Conservation (phyloP, 2,888 invertebrate genomes). For the Drosophila setosimentum region DNA sequence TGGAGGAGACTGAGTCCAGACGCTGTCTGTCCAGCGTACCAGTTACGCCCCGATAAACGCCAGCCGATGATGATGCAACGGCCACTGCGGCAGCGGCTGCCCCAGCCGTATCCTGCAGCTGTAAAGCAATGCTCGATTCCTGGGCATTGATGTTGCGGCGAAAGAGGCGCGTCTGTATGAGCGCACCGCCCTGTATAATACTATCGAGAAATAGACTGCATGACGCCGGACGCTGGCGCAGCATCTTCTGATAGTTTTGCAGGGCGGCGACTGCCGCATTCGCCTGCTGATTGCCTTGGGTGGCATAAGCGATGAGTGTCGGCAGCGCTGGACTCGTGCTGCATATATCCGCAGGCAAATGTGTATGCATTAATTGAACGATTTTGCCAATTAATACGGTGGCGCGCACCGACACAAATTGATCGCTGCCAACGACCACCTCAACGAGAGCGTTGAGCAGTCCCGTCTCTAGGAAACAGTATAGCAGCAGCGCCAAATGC, state of each 20-base stretch:
- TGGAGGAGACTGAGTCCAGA: slow-evolving; percentile 86
- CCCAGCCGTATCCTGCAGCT: slow-evolving; percentile 55
- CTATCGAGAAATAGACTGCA: slow-evolving; percentile 94
- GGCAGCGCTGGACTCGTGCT: slow-evolving; percentile 94
- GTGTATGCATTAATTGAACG: slow-evolving; percentile 93
- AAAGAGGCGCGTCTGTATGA: slow-evolving; percentile 84
- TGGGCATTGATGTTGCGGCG: slow-evolving; percentile 84
- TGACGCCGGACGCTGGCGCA: slow-evolving; percentile 92
- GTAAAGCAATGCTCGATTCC: slow-evolving; percentile 63
- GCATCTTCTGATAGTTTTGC: slow-evolving; percentile 91
- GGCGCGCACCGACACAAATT: slow-evolving; percentile 95
- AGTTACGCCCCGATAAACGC: slow-evolving; percentile 39
- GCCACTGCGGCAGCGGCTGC: slow-evolving; percentile 32
- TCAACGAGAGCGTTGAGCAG: slow-evolving; percentile 95
- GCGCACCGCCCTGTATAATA: slow-evolving; percentile 88
- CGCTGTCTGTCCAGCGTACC: slow-evolving; percentile 83
- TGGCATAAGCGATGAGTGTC: slow-evolving; percentile 91
- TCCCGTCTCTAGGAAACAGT: slow-evolving; percentile 94
- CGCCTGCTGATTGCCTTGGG: slow-evolving; percentile 92
- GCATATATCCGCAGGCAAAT: slow-evolving; percentile 94
- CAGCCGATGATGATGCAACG: slow-evolving; percentile 12
- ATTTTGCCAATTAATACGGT: slow-evolving; percentile 95
- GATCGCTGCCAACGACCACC: slow-evolving; percentile 95
- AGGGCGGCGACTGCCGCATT: slow-evolving; percentile 93
- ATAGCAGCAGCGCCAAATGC: slow-evolving; percentile 94